Conservation (phyloP, 2,888 invertebrate species). For the Sclerodermus sp. region DNA sequence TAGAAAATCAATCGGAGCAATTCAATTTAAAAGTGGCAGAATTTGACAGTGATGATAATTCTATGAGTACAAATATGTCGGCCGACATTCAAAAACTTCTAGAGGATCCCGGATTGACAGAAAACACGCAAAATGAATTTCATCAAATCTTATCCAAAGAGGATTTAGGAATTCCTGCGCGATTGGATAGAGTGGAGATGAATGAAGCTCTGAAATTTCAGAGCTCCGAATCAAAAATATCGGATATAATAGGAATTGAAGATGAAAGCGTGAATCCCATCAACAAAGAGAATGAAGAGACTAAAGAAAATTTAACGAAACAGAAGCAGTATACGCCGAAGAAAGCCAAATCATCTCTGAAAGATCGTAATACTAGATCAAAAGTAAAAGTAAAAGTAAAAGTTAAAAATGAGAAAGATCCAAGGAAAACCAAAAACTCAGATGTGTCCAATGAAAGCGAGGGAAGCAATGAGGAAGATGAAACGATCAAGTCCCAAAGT, state of each 20-base stretch:
- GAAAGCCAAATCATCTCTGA: not conserved
- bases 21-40: slow-evolving; percentile 17
- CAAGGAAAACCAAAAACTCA: slow-evolving; percentile 13
- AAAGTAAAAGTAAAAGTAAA: not conserved
- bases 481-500: slow-evolving; percentile 27
- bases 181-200: not conserved
- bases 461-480: slow-evolving; percentile 40
- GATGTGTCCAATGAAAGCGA: slow-evolving; percentile 24
- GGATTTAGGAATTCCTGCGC: not conserved
- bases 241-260: not conserved
- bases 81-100: slow-evolving; percentile 37
- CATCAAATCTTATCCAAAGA: slow-evolving; percentile 2
- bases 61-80: slow-evolving; percentile 33
- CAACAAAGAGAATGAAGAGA: not conserved
- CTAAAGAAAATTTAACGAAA: not conserved
- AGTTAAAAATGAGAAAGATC: slow-evolving; percentile 10
- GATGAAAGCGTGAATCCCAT: not conserved
- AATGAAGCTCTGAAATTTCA: not conserved
- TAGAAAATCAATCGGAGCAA: not conserved
- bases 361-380: not conserved
- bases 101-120: slow-evolving; percentile 33
- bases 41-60: slow-evolving; percentile 43
- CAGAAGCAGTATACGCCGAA: not conserved
- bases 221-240: too few relatives aligned
- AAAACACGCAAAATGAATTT: slow-evolving; percentile 13